Evolutionary conservation across 1,140 invertebrate genomes (phyloP).

Genomic region (Copidosoma floridanum): DNA sequence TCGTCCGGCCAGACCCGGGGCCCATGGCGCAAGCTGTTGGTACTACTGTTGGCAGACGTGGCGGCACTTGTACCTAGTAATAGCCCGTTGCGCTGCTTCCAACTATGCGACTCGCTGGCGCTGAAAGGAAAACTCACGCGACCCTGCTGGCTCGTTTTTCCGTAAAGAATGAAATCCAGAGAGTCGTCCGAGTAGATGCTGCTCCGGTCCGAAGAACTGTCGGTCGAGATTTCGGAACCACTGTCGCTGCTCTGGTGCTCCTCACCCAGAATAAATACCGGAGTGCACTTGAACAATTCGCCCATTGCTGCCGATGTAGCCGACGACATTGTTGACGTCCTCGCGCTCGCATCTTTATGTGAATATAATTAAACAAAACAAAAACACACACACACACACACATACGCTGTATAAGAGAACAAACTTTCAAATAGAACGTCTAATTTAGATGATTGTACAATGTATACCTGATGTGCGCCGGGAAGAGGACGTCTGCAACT

Average conservation of each 20-base stretch:
- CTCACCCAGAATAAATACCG: constrained; percentile 57
- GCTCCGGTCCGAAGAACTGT: constrained; percentile 60
- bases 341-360: too few relatives aligned
- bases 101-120: constrained; percentile 30
- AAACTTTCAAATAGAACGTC: too few relatives aligned
- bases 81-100: constrained; percentile 38
- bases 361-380: too few relatives aligned
- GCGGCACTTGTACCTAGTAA: constrained; percentile 10
- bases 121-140: constrained; percentile 51
- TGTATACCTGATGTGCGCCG: constrained; percentile 53
- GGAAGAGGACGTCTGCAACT: constrained; percentile 26
- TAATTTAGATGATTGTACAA: too few relatives aligned
- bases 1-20: constrained; percentile 52
- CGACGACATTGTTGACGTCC: too few relatives aligned
- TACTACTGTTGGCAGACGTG: constrained; percentile 43
- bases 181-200: constrained; percentile 61
- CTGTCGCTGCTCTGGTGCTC: constrained; percentile 57
- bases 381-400: too few relatives aligned
- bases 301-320: too few relatives aligned
- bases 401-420: too few relatives aligned
- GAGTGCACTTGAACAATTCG: constrained; percentile 57
- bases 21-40: constrained; percentile 30
- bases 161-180: constrained; percentile 53
- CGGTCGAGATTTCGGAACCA: constrained; percentile 60
- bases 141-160: constrained; percentile 42